Conservation (phyloP, 2,113 vertebrate species). For the Zapus hudsonius region DNA sequence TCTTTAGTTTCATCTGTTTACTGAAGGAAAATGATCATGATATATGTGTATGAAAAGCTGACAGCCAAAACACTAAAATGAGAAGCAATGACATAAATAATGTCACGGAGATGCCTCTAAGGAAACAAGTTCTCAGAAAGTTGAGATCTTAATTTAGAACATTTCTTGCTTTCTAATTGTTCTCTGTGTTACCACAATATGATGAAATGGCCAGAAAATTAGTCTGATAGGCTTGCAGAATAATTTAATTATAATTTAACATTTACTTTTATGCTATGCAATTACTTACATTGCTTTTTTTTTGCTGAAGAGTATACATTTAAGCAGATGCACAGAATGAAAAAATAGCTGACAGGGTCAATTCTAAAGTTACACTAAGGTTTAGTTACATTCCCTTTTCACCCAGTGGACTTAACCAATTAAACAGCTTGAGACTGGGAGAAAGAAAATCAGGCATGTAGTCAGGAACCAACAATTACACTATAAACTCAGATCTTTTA, state of each 20-base stretch:
- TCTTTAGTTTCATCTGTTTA: constrained; percentile 46
- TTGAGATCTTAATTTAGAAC: constrained; percentile 74
- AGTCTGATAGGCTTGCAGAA: constrained; percentile 75
- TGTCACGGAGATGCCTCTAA: constrained; percentile 67
- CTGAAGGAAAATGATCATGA: constrained; percentile 27
- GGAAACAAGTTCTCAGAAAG: constrained; percentile 67
- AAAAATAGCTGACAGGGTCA: constrained; percentile 81
- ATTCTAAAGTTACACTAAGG: constrained; percentile 73
- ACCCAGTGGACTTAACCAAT: constrained; percentile 66
- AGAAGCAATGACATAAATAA: constrained; percentile 63
- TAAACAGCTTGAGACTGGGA: not conserved
- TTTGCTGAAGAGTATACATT: constrained; percentile 73
- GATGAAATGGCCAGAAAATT: constrained; percentile 72
- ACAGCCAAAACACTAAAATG: constrained; percentile 74
- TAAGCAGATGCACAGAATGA: constrained; percentile 67
- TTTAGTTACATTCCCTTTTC: constrained; percentile 75
- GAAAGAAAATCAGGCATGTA: constrained; percentile 41
- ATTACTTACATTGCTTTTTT: constrained; percentile 78
- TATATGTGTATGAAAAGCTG: constrained; percentile 67
- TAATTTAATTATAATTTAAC: constrained; percentile 82
- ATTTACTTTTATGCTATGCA: constrained; percentile 79
- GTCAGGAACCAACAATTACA: not conserved
- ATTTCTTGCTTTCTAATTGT: constrained; percentile 75
- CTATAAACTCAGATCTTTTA: not conserved
- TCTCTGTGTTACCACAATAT: constrained; percentile 52